Evolutionary conservation across 2,888 invertebrate genomes (phyloP), one percentile per base, ranked within the genome.

Genomic region (Drosophila merina): DNA sequence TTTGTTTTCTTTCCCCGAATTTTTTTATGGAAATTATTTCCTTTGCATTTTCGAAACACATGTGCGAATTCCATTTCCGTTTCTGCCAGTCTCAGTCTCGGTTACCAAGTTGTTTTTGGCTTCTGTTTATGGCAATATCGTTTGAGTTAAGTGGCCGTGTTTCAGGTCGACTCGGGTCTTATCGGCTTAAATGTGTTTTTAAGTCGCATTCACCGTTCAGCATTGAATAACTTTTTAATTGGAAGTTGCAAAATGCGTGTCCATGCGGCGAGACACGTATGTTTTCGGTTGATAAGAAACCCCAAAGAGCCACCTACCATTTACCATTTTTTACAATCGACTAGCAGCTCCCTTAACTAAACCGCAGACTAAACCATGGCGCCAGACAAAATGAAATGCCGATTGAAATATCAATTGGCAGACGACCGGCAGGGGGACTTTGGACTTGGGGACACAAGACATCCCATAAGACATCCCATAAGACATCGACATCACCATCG

Each of bases 201-300:
- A 54, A 72, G 70, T 58, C 75, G 58, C 71, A 75, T 72, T 80
- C 79, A 70, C 68, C 79, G 63, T 69, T 36, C 75, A 9, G 79
- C 79, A 72, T 79, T 76, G 68, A 69, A 77, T 72, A 67, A 66
- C 60, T 47, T 58, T 59, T 73, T 63, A 57, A 73, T 63, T 57
- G 73, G 67, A 67, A 81, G 85, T 81, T 84, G 82, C 85, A 72
- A 84, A 85, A 83, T 81, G 85, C 85, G 83, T 75, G 83, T 77
- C 70, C 66, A 76, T 69, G 66, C 66, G 73, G 55, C 52, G 57
- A 33, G 30, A 70, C 69, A 70, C 69, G 70, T 70, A 51, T 60
- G 38, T 25, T 28, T 33, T n/a, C n/a, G 10, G 33, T 25, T 67
- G 66, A 67, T 57, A 66, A 57, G 25, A 30, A 12, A 36, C 12